Evolutionary conservation across 2,888 invertebrate genomes (phyloP), one percentile per base, ranked within the genome.

Genomic region (Zaprionus bogoriensis): DNA sequence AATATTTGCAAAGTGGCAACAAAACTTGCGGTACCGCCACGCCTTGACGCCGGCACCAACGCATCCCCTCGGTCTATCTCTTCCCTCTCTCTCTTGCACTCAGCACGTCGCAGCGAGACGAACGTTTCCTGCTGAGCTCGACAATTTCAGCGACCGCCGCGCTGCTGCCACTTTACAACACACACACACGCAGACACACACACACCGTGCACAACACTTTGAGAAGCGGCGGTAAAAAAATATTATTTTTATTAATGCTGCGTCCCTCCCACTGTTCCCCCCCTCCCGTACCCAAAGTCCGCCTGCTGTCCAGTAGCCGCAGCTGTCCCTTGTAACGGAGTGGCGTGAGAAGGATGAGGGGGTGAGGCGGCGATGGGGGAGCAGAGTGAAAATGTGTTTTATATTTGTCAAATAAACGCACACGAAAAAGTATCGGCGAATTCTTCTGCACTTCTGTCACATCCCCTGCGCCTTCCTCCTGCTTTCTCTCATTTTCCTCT

Each of bases 1-100:
- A 81, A 81, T 81, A 85, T 81, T 81, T 81, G 74, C 86, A 78
- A 82, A 85, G 85, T 85, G 79, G 75, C 80, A 81, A 76, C 71
- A 85, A 83, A 74, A 74, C 68, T 82, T 80, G 68, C 66, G 48
- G 62, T 57, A n/a, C n/a, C n/a, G n/a, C n/a, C n/a, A n/a, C n/a
- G n/a, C n/a, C 60, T 67, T 68, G 60, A 61, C 57, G 44, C 59
- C 42, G 30, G 27, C 53, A 52, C 42, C 45, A 52, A 22, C 41
- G 30, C 23, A n/a, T n/a, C n/a, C n/a, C n/a, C n/a, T n/a, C n/a
- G n/a, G n/a, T n/a, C n/a, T n/a, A n/a, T n/a, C n/a, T n/a, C n/a
- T n/a, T n/a, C n/a, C n/a, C n/a, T n/a, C n/a, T n/a, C n/a, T n/a
- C n/a, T n/a, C n/a, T n/a, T n/a, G n/a, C n/a, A n/a, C n/a, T n/a